These are phyloP conservation scores for Brachyalestes nurse DNA, from an alignment of 2,797 vertebrate species.

Conservation along the genomic window DNA sequence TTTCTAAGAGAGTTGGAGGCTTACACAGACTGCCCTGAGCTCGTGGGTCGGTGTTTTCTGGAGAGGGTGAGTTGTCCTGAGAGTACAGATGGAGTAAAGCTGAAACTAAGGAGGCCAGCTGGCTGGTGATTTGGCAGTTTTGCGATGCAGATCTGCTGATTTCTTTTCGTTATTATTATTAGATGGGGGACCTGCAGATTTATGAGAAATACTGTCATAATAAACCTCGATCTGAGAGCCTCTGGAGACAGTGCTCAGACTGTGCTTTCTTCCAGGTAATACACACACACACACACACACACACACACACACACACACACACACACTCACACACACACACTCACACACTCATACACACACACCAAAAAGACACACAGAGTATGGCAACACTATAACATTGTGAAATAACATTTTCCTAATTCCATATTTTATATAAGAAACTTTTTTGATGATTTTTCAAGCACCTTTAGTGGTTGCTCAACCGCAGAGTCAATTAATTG, in stretches of 20 bases:
- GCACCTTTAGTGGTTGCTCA: no score
- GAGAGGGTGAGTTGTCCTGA: conserved; percentile 82
- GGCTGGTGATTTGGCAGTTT: not conserved
- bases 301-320: not conserved
- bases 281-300: not conserved
- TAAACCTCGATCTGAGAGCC: conserved; percentile 96
- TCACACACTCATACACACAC: conserved; percentile 6
- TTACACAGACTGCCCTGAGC: conserved; percentile 89
- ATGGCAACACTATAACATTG: not conserved
- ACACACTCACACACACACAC: conserved; percentile 2
- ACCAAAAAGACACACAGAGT: not conserved
- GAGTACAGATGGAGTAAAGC: not conserved
- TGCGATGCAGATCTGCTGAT: not conserved
- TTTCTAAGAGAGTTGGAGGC: conserved; percentile 93
- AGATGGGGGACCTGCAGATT: conserved; percentile 98
- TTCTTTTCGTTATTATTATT: conserved; percentile 26
- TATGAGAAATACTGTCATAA: conserved; percentile 99
- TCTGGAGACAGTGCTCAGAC: conserved; percentile 97
- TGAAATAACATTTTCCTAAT: no score
- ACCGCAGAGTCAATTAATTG: no score
- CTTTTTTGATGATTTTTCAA: no score
- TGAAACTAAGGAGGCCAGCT: not conserved
- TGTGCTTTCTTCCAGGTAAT: conserved; percentile 94
- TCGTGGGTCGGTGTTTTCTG: conserved; percentile 94
- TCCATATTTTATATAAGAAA: no score